phyloP scores from a whole-genome alignment of 1,140 invertebrate species.

The Matsumurasca onukii region DNA sequence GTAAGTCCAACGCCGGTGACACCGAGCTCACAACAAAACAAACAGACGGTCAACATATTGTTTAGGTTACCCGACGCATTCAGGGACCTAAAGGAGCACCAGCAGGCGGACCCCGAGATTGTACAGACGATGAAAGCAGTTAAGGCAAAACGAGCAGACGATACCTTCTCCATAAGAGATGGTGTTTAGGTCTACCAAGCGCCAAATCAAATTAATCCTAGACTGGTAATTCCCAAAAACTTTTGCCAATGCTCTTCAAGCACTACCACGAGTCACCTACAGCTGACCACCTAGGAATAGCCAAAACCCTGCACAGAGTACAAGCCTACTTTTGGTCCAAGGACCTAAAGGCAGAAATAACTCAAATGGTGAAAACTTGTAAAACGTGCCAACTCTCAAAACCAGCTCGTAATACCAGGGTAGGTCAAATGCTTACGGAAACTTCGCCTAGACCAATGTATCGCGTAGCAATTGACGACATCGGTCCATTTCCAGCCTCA shows the following conservation, averaged over 20 bases:
- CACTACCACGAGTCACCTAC: conserved; percentile 12
- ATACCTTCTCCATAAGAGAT: background rate
- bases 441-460: background rate
- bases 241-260: background rate
- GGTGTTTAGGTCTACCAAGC: background rate
- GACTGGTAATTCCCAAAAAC: background rate
- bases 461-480: background rate
- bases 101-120: background rate
- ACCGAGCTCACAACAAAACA: background rate
- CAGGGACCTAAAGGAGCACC: background rate
- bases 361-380: background rate
- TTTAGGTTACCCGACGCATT: conserved; percentile 1
- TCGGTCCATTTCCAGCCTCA: background rate
- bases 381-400: background rate
- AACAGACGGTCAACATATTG: background rate
- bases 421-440: background rate
- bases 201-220: background rate
- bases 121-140: background rate
- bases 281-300: conserved; percentile 6
- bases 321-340: background rate
- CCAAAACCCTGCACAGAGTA: background rate
- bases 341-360: background rate
- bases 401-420: conserved; percentile 1
- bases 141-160: background rate
- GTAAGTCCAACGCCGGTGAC: too few relatives aligned